These are phyloP conservation scores for Xestoiulus laeticollis DNA, from an alignment of 2,888 invertebrate species.

Conservation along the genomic window DNA sequence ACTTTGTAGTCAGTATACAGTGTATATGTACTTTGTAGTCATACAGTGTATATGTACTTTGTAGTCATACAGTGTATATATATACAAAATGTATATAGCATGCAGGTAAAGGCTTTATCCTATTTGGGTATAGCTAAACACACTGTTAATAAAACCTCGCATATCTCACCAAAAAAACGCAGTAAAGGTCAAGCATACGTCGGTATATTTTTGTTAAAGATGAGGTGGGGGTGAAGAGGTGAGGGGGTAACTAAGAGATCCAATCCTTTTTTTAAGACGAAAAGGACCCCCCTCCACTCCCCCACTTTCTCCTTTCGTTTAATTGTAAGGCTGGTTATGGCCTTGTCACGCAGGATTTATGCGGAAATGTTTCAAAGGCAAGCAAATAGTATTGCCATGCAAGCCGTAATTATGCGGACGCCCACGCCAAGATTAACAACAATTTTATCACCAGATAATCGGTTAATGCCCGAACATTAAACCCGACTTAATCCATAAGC, in stretches of 20 bases:
- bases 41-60: no score
- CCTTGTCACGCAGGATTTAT: slow-evolving; percentile 26
- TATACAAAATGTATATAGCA: no score
- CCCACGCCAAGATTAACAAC: slow-evolving; percentile 26
- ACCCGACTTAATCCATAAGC: slow-evolving; percentile 10
- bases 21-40: no score
- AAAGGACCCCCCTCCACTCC: not conserved
- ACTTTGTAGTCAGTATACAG: no score
- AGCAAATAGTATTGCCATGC: not conserved
- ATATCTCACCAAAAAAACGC: not conserved
- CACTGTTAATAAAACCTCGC: no score
- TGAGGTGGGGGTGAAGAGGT: not conserved
- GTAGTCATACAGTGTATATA: no score
- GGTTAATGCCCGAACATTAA: slow-evolving; percentile 26
- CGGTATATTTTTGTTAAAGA: not conserved
- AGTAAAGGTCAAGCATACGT: slow-evolving; percentile 7
- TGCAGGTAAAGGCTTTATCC: no score
- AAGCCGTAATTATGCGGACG: not conserved
- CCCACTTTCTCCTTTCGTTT: not conserved
- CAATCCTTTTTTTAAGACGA: no score
- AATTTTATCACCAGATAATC: slow-evolving; percentile 26
- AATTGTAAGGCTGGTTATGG: not conserved
- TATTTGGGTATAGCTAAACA: no score
- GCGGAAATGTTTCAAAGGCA: slow-evolving; percentile 26
- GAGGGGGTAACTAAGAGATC: not conserved